phyloP scores from a whole-genome alignment of 2,888 invertebrate genomes.

The Thumatha senex region DNA sequence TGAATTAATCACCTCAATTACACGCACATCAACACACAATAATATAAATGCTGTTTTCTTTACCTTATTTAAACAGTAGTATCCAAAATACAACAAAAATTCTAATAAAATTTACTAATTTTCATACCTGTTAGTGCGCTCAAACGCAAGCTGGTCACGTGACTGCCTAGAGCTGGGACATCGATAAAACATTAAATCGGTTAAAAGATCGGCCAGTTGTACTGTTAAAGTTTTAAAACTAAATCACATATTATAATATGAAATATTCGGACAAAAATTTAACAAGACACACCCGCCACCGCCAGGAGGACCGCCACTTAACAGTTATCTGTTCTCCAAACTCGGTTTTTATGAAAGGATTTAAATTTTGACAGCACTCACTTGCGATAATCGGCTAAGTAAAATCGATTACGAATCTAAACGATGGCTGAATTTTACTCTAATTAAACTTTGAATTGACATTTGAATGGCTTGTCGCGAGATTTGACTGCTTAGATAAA shows the following conservation, averaged over 20 bases:
- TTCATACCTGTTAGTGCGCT: constrained; percentile 88
- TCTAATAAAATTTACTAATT: constrained; percentile 75
- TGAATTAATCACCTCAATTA: constrained; percentile 57
- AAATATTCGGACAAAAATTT: too few species aligned
- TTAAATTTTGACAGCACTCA: too few species aligned
- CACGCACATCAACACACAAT: constrained; percentile 64
- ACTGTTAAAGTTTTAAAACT: background rate
- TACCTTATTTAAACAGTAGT: constrained; percentile 69
- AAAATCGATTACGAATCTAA: too few species aligned
- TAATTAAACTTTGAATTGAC: too few species aligned
- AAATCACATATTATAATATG: background rate
- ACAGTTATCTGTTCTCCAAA: too few species aligned
- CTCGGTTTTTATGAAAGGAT: too few species aligned
- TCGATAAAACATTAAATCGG: constrained; percentile 24
- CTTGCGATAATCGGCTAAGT: too few species aligned
- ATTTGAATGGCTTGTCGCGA: too few species aligned
- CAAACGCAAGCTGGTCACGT: constrained; percentile 88
- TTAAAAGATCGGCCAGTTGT: constrained; percentile 16
- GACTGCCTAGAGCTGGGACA: constrained; percentile 77
- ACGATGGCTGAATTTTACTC: too few species aligned
- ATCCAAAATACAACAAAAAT: constrained; percentile 68
- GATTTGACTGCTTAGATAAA: too few species aligned
- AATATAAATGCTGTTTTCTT: constrained; percentile 46
- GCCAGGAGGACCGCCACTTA: too few species aligned
- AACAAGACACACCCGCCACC: too few species aligned